Percentiles rank a stretch among this genome's conserved stretches.
Conservation (phyloP, 37 sponge, comb jelly and placozoan genomes). For the Ianthella basta region DNA sequence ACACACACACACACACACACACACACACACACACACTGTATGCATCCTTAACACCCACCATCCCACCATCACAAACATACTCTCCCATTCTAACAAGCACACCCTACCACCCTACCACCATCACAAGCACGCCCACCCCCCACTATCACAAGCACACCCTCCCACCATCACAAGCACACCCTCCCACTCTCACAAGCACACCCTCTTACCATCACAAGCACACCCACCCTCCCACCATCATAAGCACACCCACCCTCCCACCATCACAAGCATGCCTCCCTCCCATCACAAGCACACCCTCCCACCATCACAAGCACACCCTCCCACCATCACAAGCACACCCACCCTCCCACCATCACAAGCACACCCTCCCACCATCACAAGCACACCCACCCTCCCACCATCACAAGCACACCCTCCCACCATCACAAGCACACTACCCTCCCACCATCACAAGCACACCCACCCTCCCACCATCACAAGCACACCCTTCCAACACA, state of each 20-base stretch:
- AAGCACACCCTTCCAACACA: background rate
- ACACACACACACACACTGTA: slow-evolving; percentile 28
- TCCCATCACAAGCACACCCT: no score
- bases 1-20: slow-evolving; percentile 21
- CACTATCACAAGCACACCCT: no score
- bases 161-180: no score
- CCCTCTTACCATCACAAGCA: no score
- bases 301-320: background rate
- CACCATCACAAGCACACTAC: no score
- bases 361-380: slow-evolving; percentile 26
- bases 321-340: slow-evolving; percentile 27
- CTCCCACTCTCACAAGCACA: no score
- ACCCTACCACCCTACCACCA: background rate
- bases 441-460: background rate
- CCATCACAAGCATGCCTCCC: no score
- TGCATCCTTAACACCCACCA: slow-evolving; percentile 6
- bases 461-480: slow-evolving; percentile 29
- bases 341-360: slow-evolving; percentile 20
- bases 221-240: no score
- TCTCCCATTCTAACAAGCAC: slow-evolving; percentile 17
- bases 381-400: background rate
- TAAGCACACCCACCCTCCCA: no score
- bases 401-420: no score
- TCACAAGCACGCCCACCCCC: no score
- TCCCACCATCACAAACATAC: slow-evolving; percentile 24